These are phyloP conservation scores for Argyresthia goedartella DNA, from an alignment of 2,888 invertebrate genomes.

Conservation along the genomic window DNA sequence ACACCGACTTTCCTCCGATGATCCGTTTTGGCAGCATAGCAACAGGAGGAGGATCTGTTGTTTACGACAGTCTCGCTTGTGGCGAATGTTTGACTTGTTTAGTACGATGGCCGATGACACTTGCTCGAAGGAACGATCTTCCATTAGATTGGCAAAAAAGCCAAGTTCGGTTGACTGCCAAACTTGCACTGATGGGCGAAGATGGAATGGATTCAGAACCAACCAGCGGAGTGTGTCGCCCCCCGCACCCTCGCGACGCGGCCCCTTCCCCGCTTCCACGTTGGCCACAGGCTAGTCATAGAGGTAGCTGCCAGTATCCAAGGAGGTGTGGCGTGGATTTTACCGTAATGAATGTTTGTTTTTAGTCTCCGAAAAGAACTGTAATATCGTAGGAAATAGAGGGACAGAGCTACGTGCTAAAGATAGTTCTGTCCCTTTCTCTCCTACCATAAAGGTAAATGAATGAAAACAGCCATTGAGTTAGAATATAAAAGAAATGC, in stretches of 20 bases:
- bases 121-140: constrained; percentile 50
- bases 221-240: constrained; percentile 9
- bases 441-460: no score
- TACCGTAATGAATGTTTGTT: no score
- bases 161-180: constrained; percentile 54
- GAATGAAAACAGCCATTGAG: no score
- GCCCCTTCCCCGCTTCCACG: neutral
- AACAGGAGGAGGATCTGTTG: constrained; percentile 60
- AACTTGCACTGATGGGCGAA: constrained; percentile 35
- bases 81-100: constrained; percentile 58
- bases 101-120: constrained; percentile 45
- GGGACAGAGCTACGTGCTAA: no score
- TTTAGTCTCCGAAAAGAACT: no score
- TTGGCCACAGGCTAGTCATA: constrained; percentile 30
- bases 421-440: no score
- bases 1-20: constrained; percentile 69
- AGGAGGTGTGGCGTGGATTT: no score
- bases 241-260: constrained; percentile 9
- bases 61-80: constrained; percentile 56
- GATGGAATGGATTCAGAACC: neutral
- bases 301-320: neutral
- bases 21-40: constrained; percentile 71
- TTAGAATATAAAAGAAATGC: no score
- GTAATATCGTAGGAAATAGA: no score
- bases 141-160: constrained; percentile 66